A percentile compares a stretch with the other conserved stretches of the same genome.
Evolutionary conservation across 2,797 vertebrate genomes (phyloP).

Genomic region (Masticophis lateralis): DNA sequence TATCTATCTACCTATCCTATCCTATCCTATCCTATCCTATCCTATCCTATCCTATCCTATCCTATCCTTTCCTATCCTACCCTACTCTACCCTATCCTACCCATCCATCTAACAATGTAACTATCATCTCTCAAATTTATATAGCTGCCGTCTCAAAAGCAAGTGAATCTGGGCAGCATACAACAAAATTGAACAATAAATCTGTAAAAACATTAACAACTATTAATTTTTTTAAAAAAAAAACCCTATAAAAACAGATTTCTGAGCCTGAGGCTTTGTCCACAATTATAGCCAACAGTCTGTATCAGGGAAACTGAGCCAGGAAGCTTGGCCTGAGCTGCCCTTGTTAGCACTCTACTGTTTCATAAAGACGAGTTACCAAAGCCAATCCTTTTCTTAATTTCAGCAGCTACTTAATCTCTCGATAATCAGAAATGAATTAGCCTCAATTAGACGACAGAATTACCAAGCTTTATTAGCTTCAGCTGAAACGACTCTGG

Average conservation of each 20-base stretch:
- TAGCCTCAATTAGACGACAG: constrained; percentile 5
- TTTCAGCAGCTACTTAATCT: constrained; percentile 17
- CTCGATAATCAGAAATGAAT: constrained; percentile 22
- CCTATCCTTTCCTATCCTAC: no score
- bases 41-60: no score
- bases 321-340: not conserved
- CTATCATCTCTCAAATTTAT: not conserved
- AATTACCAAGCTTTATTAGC: constrained; percentile 7
- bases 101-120: not conserved
- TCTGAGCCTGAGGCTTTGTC: not conserved
- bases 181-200: not conserved
- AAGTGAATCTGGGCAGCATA: not conserved
- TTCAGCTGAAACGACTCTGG: not conserved
- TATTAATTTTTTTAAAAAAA: not conserved
- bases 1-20: no score
- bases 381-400: not conserved
- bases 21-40: no score
- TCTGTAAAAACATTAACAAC: not conserved
- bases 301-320: not conserved
- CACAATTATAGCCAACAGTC: not conserved
- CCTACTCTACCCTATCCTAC: no score
- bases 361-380: not conserved
- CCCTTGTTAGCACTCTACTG: no score
- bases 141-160: not conserved
- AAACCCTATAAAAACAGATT: not conserved